Conservation (phyloP, 2,797 vertebrate genomes). For the Odontamblyopus rebecca region DNA sequence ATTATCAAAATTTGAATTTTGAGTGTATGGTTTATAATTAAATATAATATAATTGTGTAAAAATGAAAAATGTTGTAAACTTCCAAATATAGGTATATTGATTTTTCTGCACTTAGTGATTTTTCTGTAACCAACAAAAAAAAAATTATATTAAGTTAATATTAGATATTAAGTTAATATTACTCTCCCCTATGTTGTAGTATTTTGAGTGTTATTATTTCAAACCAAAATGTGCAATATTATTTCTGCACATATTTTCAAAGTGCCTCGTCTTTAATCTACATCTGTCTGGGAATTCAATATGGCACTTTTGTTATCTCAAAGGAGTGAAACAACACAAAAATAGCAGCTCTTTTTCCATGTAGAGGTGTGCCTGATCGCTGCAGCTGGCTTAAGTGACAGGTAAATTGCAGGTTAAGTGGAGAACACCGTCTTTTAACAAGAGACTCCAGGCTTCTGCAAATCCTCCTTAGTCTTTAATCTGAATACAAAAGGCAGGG, state of each 20-base stretch:
- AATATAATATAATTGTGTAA: too few species aligned
- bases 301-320: constrained; percentile 43
- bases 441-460: constrained; percentile 84
- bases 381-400: constrained; percentile 84
- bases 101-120: too few species aligned
- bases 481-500: constrained; percentile 92
- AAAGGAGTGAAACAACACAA: constrained; percentile 57
- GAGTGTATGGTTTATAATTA: too few species aligned
- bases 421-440: constrained; percentile 89
- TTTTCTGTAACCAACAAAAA: too few species aligned
- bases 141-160: too few species aligned
- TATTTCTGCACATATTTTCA: constrained; percentile 40
- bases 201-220: not conserved
- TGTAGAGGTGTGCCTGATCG: constrained; percentile 76
- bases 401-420: constrained; percentile 98
- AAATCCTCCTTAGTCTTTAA: constrained; percentile 94
- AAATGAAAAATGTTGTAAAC: too few species aligned
- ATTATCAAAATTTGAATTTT: too few species aligned
- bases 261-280: constrained; percentile 46
- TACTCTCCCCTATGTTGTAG: not conserved
- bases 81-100: too few species aligned
- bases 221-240: not conserved
- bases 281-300: constrained; percentile 59
- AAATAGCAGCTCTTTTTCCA: constrained; percentile 60
- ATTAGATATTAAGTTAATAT: too few species aligned